These are phyloP conservation scores for Asbolus verrucosus DNA, from an alignment of 1,140 invertebrate species.

Conservation along the genomic window DNA sequence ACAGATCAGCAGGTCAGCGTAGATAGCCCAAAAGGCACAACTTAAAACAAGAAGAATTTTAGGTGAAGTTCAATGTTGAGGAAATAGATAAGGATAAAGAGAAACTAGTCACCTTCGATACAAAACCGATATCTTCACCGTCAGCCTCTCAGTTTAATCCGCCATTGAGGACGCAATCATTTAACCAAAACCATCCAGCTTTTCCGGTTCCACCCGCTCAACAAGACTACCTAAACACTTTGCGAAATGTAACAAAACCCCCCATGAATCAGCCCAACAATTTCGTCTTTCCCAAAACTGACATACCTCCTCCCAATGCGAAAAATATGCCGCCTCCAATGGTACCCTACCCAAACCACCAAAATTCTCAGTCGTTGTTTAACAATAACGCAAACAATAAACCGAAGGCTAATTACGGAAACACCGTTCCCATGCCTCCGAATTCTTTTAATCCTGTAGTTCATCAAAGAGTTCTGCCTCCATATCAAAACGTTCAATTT, in stretches of 20 bases:
- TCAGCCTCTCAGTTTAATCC: constrained; percentile 41
- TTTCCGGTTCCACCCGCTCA: constrained; percentile 46
- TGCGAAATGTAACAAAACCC: constrained; percentile 49
- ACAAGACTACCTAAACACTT: constrained; percentile 51
- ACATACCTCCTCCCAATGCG: constrained; percentile 38
- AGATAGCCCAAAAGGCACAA: no score
- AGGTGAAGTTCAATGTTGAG: constrained; percentile 62
- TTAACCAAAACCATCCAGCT: constrained; percentile 54
- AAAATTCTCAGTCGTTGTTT: constrained; percentile 1
- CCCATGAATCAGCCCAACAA: constrained; percentile 51
- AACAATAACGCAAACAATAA: not conserved
- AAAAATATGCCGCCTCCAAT: constrained; percentile 27
- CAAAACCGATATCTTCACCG: constrained; percentile 12
- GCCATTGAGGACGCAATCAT: constrained; percentile 49
- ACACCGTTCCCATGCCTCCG: not conserved
- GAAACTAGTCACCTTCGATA: constrained; percentile 39
- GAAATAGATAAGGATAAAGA: constrained; percentile 52
- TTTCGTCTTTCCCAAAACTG: constrained; percentile 51
- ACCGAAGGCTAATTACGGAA: not conserved
- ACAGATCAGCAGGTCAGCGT: no score
- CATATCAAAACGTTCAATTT: constrained; percentile 42
- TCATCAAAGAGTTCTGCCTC: not conserved
- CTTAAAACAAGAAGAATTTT: constrained; percentile 35
- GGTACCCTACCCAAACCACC: not conserved
- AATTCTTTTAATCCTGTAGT: not conserved